Base-by-base conservation (phyloP, 2,113 vertebrate genomes). In the Mola mola region DNA sequence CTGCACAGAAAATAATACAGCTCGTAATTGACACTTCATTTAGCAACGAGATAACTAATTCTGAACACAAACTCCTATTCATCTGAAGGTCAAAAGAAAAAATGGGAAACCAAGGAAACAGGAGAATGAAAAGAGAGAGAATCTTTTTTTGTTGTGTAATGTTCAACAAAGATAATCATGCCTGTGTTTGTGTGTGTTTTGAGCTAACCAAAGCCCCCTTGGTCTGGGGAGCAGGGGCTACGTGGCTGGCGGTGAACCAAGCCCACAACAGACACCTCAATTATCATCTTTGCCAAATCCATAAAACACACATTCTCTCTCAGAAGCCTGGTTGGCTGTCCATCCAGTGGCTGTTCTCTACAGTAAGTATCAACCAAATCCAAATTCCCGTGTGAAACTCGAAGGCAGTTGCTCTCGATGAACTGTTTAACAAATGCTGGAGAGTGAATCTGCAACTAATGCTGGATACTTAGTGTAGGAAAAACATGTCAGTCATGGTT, bases 21-120 rank as follows among this genome's bases (percentile, higher is more conserved):
- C 75, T 79, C 70, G 78, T 85, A 82, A 85, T 87, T 83, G 78
- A 82, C 69, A 58, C 76, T 77, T 85, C 28, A 56, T 80, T 85
- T 84, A 82, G 80, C 82, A 82, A 63, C 25, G 20, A 24, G 49
- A 40, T 76, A 56, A 73, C 70, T 66, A 49, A 15, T 42, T 79
- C 76, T 76, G 70, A 48, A 64, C 75, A 73, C 67, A 71, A 36
- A 70, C 61, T 52, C 63, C 63, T 28, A 72, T 78, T 86, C 69
- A 74, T 73, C 25, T 79, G 72, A 84, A 82, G 84, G 82, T 81
- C 68, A 49, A 68, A 2, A 20, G 57, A 48, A 44, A 53, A 47
- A 40, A 8, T 4, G 33, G 33, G 16, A 46, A 5, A 69, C 38
- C 21, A 17, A 20, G 8, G 42, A 62, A 24, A 10, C 1, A 2